phyloP scores from a whole-genome alignment of 2,888 invertebrate species.

The Tricholauxania praeusta region DNA sequence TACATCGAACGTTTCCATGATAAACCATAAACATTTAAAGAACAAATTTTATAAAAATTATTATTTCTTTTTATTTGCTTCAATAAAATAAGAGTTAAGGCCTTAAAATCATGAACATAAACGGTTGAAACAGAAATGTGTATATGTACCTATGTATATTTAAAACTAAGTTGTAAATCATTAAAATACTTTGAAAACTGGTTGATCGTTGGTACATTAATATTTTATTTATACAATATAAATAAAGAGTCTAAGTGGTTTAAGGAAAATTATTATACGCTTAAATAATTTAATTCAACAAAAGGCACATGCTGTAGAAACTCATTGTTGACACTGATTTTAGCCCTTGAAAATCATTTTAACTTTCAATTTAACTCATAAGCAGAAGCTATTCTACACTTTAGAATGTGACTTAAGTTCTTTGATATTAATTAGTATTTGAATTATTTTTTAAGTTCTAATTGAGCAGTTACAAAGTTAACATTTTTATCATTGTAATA shows the following conservation, averaged over 20 bases:
- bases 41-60: slow-evolving; percentile 5
- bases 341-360: background rate
- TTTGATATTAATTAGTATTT: no score
- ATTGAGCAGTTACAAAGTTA: no score
- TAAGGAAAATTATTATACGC: slow-evolving; percentile 16
- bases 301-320: slow-evolving; percentile 35
- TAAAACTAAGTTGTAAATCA: slow-evolving; percentile 12
- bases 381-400: no score
- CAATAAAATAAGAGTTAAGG: slow-evolving; percentile 7
- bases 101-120: slow-evolving; percentile 6
- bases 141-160: background rate
- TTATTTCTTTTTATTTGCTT: slow-evolving; percentile 15
- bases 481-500: no score
- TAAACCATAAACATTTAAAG: slow-evolving; percentile 32
- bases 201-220: slow-evolving; percentile 28
- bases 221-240: background rate
- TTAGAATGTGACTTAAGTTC: no score
- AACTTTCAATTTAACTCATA: no score
- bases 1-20: slow-evolving; percentile 53
- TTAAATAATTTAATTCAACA: slow-evolving; percentile 20
- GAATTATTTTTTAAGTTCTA: no score
- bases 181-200: slow-evolving; percentile 24
- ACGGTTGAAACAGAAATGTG: slow-evolving; percentile 6
- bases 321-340: slow-evolving; percentile 12
- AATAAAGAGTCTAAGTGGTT: background rate